These are phyloP conservation scores for Akabosia matsudoensis DNA, from an alignment of 1,140 invertebrate genomes.

Conservation along the genomic window DNA sequence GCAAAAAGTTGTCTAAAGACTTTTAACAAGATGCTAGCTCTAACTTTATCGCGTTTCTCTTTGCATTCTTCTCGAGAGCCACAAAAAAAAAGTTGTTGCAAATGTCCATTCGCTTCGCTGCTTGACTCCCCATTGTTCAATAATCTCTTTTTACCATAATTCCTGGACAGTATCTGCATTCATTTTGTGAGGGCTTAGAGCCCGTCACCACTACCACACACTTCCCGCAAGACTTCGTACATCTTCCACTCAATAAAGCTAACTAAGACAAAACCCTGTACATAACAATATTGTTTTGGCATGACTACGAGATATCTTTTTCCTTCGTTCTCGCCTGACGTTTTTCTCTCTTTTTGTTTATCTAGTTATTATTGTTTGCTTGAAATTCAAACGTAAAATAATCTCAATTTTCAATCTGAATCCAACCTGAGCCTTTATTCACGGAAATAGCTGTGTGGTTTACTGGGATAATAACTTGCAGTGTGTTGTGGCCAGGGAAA, in stretches of 20 bases:
- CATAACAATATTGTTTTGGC: too few species aligned
- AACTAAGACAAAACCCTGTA: background rate
- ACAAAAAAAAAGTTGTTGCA: background rate
- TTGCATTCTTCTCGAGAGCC: too few species aligned
- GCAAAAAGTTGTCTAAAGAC: background rate
- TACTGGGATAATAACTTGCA: background rate
- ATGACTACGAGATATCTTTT: background rate
- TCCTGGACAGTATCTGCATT: background rate
- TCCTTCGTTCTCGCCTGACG: background rate
- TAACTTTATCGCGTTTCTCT: too few species aligned
- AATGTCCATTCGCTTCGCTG: conserved; percentile 12
- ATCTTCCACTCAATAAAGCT: conserved; percentile 15
- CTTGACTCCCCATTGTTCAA: conserved; percentile 14
- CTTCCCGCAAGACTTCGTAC: background rate
- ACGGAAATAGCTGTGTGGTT: background rate
- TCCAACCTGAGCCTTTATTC: background rate
- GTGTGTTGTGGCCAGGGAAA: background rate
- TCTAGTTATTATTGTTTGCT: background rate
- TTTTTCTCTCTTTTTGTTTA: too few species aligned
- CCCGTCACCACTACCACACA: background rate
- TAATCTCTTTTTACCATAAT: background rate
- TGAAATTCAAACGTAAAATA: background rate
- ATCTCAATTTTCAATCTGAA: background rate
- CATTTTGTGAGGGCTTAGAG: background rate
- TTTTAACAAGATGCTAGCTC: background rate